Conservation (phyloP, 1,140 invertebrate species). For the Temnothorax curvispinosus region DNA sequence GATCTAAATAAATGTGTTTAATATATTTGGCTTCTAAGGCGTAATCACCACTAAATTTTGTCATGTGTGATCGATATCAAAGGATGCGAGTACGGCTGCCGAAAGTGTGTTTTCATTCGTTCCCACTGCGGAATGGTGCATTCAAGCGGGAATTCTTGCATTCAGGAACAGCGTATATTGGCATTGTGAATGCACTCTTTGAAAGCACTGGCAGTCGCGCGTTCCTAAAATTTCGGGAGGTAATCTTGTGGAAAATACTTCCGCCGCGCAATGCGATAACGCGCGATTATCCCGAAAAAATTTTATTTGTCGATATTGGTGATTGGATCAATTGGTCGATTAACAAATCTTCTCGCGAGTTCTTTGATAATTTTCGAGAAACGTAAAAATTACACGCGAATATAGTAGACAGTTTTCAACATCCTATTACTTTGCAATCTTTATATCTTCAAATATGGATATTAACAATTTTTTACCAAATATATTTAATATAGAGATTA, state of each 20-base stretch:
- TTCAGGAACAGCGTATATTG: conserved; percentile 41
- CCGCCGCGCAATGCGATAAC: conserved; percentile 36
- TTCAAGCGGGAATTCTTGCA: conserved; percentile 54
- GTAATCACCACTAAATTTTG: neutral
- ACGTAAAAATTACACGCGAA: neutral
- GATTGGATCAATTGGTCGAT: conserved; percentile 13
- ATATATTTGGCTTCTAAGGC: neutral
- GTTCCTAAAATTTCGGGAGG: conserved; percentile 52
- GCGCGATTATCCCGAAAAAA: conserved; percentile 45
- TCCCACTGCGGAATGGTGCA: conserved; percentile 9
- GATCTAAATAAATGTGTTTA: neutral
- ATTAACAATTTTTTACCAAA: neutral
- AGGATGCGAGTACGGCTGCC: neutral
- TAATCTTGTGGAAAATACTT: conserved; percentile 59
- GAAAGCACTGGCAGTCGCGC: conserved; percentile 48
- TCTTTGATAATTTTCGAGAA: conserved; percentile 14
- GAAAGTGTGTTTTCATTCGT: conserved; percentile 39
- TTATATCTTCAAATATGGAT: neutral
- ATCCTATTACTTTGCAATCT: neutral
- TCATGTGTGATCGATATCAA: conserved; percentile 33
- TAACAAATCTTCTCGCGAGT: neutral
- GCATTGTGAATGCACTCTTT: conserved; percentile 52
- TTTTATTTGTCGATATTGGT: conserved; percentile 45
- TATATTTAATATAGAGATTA: neutral
- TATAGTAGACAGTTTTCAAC: neutral